Evolutionary conservation across 2,888 invertebrate species (phyloP), one percentile per base, ranked within the genome.

Genomic region (Chrysodeixis includens): DNA sequence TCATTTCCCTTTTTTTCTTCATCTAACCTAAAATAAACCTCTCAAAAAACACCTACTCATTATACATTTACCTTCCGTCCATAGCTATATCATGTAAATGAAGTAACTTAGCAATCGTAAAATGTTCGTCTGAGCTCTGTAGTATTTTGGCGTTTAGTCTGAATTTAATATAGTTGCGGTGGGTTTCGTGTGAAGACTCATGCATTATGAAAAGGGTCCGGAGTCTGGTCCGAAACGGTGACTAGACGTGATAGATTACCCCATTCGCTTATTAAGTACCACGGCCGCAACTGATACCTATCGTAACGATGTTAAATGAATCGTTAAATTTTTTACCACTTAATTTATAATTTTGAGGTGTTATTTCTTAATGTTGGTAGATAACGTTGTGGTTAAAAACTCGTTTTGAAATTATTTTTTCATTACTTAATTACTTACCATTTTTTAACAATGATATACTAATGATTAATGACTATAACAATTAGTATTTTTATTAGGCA

Each of bases 181-280:
- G 59, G n/a, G 67, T 58, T 67, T 74, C 76, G 81, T 79, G 82
- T 81, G 82, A 90, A 86, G 83, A 79, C 81, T 83, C 87, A 85
- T 90, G 83, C 86, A 90, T 91, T 90, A 90, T 91, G 86, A 86
- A 90, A 85, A 69, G 77, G 78, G 79, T 81, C 67, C 40, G 74
- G 73, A 74, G 80, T 79, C 74, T 53, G 56, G 74, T 61, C 12
- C 54, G 62, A 56, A 60, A 64, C 73, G 84, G 84, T 73, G 62
- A 79, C 82, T 84, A n/a, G n/a, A n/a, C n/a, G n/a, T 89, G 91
- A 91, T 90, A 88, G 89, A 91, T 92, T 84, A 82, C 79, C 57
- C 35, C 56, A 26, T 35, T 30, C 20, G 55, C 69, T 69, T 78
- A 73, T 78, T 76, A 71, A 51, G 64, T 62, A 68, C 46, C 59